phyloP scores from a whole-genome alignment of 2,797 vertebrate species.

The Falco rusticolus region DNA sequence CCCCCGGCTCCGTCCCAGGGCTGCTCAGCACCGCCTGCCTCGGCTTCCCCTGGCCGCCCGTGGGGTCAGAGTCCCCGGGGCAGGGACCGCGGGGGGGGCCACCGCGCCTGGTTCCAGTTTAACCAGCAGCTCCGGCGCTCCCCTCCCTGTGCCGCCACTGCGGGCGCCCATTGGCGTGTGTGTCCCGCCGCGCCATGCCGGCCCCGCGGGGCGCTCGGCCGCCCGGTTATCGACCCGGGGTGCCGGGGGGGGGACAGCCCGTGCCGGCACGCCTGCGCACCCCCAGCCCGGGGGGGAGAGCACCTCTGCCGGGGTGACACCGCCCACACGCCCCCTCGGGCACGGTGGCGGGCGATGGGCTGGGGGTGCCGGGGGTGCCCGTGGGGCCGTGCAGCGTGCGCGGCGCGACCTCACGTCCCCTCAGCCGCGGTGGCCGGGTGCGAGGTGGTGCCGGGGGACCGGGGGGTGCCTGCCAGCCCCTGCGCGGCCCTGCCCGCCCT shows the following conservation, averaged over 20 bases:
- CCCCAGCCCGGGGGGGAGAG: neutral
- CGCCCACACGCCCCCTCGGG: accelerated
- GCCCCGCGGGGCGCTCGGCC: neutral
- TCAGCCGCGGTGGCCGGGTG: accelerated
- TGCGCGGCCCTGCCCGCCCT: neutral
- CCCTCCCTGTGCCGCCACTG: neutral
- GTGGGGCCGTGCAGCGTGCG: accelerated
- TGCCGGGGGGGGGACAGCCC: neutral
- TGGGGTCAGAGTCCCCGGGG: conserved; percentile 63
- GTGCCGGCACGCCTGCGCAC: accelerated
- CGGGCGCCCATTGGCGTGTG: neutral
- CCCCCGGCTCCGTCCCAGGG: neutral
- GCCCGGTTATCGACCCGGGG: neutral
- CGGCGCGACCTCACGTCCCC: accelerated
- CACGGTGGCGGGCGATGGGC: accelerated
- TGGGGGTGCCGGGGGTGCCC: neutral
- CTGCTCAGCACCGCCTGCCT: neutral
- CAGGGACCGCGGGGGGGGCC: neutral
- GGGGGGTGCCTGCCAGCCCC: neutral
- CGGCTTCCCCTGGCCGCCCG: neutral
- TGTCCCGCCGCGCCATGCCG: neutral
- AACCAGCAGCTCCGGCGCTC: neutral
- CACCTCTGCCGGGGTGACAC: neutral
- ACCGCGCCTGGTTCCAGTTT: conserved; percentile 6
- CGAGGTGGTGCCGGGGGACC: accelerated